Percentiles rank a stretch among this genome's conserved stretches.
Conservation (phyloP, 2,888 invertebrate genomes). For the Cryptophagus acutangulus region DNA sequence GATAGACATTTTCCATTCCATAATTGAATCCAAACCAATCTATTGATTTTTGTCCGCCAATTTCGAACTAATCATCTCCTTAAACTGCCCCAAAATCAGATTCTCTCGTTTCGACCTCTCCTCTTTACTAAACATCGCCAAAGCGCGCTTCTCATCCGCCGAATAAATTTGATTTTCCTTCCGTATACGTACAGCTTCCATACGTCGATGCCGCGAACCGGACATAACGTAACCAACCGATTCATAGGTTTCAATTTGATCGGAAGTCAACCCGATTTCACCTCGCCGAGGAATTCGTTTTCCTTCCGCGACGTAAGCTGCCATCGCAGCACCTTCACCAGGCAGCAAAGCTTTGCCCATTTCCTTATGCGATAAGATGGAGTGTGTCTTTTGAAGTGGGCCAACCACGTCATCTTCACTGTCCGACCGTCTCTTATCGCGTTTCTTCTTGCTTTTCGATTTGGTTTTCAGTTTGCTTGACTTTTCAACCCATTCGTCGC, state of each 20-base stretch:
- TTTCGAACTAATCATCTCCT: conserved; percentile 77
- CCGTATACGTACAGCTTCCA: conserved; percentile 99
- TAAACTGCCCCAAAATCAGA: conserved; percentile 91
- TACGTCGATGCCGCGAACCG: conserved; percentile 80
- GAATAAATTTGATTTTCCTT: conserved; percentile 99
- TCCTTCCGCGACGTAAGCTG: conserved; percentile 97
- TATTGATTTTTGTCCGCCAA: conserved; percentile 54
- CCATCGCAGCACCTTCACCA: conserved; percentile 99
- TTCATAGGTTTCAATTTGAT: conserved; percentile 91
- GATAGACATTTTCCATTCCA: no score
- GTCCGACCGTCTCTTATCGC: conserved; percentile 31
- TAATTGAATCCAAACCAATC: no score
- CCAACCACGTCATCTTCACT: conserved; percentile 55
- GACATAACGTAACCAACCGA: conserved; percentile 97
- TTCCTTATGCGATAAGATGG: conserved; percentile 70
- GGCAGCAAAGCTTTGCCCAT: conserved; percentile 91
- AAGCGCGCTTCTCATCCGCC: conserved; percentile 96
- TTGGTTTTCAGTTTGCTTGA: conserved; percentile 40
- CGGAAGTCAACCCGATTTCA: conserved; percentile 94
- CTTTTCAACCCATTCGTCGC: conserved; percentile 68
- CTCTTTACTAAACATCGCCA: conserved; percentile 98
- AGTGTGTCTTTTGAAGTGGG: conserved; percentile 61
- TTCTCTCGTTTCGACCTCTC: conserved; percentile 94
- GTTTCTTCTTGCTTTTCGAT: conserved; percentile 1
- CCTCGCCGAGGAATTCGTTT: conserved; percentile 97